Conservation (phyloP, 92 coral and sea anemone species). For the Palythoa heliodiscus region DNA sequence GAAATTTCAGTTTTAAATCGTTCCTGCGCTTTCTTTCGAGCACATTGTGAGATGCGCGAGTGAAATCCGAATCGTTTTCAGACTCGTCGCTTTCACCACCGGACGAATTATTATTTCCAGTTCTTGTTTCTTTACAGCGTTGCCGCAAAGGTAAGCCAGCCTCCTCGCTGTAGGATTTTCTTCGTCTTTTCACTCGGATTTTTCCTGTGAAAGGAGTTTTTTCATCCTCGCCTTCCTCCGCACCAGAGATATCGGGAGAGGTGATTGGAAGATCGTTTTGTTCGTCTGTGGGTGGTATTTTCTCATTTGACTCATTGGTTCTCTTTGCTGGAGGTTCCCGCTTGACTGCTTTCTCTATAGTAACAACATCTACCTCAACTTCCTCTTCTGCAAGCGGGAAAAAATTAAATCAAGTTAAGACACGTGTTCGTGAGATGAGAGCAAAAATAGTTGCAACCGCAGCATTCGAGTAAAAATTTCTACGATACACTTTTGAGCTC, state of each 20-base stretch:
- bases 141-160: constrained; percentile 56
- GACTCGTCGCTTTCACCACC: constrained; percentile 95
- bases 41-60: constrained; percentile 96
- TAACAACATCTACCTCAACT: constrained; percentile 96
- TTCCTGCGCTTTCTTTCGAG: constrained; percentile 95
- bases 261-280: constrained; percentile 39
- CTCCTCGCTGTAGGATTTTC: constrained; percentile 67
- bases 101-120: constrained; percentile 46
- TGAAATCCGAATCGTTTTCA: constrained; percentile 91
- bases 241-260: constrained; percentile 53
- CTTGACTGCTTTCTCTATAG: constrained; percentile 81
- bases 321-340: constrained; percentile 51
- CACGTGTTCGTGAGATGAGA: constrained; percentile 31
- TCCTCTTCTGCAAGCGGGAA: constrained; percentile 91
- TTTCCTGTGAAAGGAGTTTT: constrained; percentile 82
- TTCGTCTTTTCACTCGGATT: constrained; percentile 71
- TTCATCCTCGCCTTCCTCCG: constrained; percentile 71
- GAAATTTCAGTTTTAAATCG: constrained; percentile 94
- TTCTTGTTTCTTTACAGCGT: constrained; percentile 62
- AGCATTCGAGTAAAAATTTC: constrained; percentile 46
- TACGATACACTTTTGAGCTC: constrained; percentile 24
- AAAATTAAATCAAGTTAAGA: constrained; percentile 49
- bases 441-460: background rate
- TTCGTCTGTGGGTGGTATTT: constrained; percentile 36
- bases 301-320: constrained; percentile 45